Percentiles rank a stretch among this genome's conserved stretches.
Evolutionary conservation across 2,113 vertebrate genomes (phyloP).

Genomic region (Larimichthys polyactis): DNA sequence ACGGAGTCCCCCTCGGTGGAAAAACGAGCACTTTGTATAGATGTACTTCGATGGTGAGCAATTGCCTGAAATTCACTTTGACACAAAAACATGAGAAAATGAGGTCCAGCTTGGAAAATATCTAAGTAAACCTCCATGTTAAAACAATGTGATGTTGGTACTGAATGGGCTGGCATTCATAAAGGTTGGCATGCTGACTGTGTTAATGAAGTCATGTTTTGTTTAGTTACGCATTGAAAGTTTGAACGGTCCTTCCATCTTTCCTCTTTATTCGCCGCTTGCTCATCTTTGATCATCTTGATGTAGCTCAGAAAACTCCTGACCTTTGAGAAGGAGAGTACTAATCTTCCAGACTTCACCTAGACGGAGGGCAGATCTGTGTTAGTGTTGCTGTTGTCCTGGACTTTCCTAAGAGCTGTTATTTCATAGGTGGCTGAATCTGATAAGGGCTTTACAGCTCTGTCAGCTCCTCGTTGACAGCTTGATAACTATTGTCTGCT

Average conservation of each 20-base stretch:
- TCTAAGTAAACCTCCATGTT: too few relatives aligned
- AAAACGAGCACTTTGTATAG: too few relatives aligned
- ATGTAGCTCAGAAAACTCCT: slow-evolving; percentile 25
- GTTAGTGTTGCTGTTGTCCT: slow-evolving; percentile 46
- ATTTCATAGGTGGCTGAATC: slow-evolving; percentile 80
- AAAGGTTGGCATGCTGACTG: not conserved
- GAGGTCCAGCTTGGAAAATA: too few relatives aligned
- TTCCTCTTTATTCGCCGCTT: slow-evolving; percentile 31
- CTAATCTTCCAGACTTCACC: slow-evolving; percentile 58
- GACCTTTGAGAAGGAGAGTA: slow-evolving; percentile 68
- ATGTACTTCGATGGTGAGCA: too few relatives aligned
- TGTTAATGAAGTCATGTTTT: not conserved
- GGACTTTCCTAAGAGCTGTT: slow-evolving; percentile 72
- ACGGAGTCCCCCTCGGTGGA: too few relatives aligned
- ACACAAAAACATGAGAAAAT: too few relatives aligned
- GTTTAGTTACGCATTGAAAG: slow-evolving; percentile 14
- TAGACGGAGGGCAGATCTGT: slow-evolving; percentile 41
- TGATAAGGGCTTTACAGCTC: slow-evolving; percentile 68
- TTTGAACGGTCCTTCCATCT: not conserved
- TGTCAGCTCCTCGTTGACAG: slow-evolving; percentile 70
- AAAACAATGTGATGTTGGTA: not conserved
- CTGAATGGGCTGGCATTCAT: not conserved
- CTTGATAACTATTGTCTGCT: slow-evolving; percentile 78
- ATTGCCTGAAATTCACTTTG: too few relatives aligned
- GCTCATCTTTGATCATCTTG: slow-evolving; percentile 43